Evolutionary conservation across 2,797 vertebrate genomes (phyloP).

Genomic region (Lates japonicus): DNA sequence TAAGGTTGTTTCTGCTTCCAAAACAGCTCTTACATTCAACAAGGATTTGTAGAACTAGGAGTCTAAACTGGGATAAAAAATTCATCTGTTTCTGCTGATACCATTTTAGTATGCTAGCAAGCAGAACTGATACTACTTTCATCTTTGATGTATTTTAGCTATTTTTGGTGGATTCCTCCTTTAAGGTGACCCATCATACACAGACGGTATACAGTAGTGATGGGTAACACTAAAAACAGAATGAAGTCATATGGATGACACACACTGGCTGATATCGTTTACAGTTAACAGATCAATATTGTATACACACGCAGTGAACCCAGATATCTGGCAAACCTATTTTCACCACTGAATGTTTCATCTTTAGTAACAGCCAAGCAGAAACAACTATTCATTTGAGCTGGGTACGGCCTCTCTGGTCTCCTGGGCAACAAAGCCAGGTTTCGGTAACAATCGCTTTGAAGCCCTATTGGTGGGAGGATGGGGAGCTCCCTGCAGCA

Average conservation of each 20-base stretch:
- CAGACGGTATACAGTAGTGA: background rate
- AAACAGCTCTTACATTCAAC: background rate
- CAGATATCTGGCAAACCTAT: constrained; percentile 11
- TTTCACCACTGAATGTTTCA: constrained; percentile 38
- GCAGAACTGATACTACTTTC: too few species aligned
- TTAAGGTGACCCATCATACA: background rate
- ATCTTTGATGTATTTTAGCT: background rate
- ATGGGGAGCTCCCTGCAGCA: constrained; percentile 79
- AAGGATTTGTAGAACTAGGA: background rate
- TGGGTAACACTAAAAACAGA: constrained; percentile 17
- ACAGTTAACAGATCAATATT: constrained; percentile 30
- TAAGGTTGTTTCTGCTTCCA: background rate
- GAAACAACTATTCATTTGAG: constrained; percentile 51
- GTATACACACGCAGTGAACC: background rate
- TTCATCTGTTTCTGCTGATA: background rate
- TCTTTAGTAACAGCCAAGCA: constrained; percentile 41
- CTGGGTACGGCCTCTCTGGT: constrained; percentile 70
- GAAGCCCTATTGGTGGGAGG: constrained; percentile 73
- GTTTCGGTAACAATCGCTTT: constrained; percentile 75
- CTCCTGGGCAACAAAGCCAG: constrained; percentile 82
- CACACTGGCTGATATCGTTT: constrained; percentile 29
- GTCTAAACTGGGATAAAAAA: background rate
- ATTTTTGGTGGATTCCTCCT: background rate
- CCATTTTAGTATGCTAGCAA: background rate
- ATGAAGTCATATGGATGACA: constrained; percentile 17